phyloP scores from a whole-genome alignment of 1,140 invertebrate species.

The Lucilia sericata region DNA sequence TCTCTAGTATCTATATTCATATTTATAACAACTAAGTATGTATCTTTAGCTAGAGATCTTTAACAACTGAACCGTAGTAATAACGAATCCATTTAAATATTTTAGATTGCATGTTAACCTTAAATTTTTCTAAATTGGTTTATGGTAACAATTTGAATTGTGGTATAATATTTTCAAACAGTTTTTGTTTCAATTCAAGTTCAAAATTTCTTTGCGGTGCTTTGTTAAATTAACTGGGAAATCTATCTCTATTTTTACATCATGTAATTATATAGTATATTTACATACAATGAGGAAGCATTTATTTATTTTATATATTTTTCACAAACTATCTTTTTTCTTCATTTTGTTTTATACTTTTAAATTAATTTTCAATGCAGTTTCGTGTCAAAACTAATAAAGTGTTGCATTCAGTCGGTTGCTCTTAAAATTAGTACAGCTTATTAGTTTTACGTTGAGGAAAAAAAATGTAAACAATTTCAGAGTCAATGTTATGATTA shows the following conservation, averaged over 20 bases:
- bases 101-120: slow-evolving; percentile 6
- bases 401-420: not conserved
- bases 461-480: not conserved
- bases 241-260: not conserved
- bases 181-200: not conserved
- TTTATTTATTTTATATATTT: not conserved
- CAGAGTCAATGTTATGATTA: slow-evolving; percentile 4
- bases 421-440: not conserved
- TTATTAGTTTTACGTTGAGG: no score
- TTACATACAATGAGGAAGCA: slow-evolving; percentile 23
- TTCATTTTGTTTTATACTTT: no score
- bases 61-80: not conserved
- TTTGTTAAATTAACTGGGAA: not conserved
- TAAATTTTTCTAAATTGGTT: not conserved
- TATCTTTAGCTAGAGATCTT: not conserved
- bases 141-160: not conserved
- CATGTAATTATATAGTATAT: not conserved
- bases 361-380: not conserved
- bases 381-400: not conserved
- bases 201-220: not conserved
- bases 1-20: not conserved
- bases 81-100: not conserved
- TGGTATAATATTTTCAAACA: no score
- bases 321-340: not conserved
- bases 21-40: not conserved